phyloP scores from a whole-genome alignment of 1,140 invertebrate genomes.

The Lasaia peninsularis region DNA sequence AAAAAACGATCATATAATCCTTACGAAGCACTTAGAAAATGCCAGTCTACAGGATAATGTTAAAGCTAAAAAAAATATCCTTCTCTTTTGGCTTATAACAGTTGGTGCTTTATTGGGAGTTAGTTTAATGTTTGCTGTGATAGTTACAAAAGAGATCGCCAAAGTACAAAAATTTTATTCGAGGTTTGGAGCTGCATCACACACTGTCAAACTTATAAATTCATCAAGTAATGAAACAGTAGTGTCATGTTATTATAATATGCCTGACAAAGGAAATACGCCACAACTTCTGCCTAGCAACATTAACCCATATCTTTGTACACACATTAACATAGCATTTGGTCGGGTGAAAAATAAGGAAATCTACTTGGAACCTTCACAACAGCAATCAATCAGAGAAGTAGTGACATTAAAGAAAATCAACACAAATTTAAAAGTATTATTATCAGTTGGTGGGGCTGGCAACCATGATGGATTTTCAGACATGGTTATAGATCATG shows the following conservation, averaged over 20 bases:
- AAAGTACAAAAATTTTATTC: background rate
- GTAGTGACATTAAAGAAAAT: constrained; percentile 79
- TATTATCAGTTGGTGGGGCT: constrained; percentile 87
- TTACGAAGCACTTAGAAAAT: background rate
- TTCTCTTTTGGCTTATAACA: background rate
- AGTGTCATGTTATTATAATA: constrained; percentile 83
- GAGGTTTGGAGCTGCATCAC: background rate
- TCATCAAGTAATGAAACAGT: constrained; percentile 25
- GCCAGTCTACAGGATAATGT: background rate
- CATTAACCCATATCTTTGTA: constrained; percentile 85
- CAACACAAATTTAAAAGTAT: constrained; percentile 85
- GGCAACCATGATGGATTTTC: constrained; percentile 81
- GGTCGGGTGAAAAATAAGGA: constrained; percentile 81
- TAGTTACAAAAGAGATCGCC: background rate
- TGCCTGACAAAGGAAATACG: constrained; percentile 48
- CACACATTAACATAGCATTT: constrained; percentile 89
- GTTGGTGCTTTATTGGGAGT: background rate
- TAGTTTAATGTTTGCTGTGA: background rate
- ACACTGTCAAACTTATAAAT: background rate
- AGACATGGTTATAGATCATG: constrained; percentile 83
- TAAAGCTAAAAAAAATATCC: background rate
- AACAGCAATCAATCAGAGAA: constrained; percentile 72
- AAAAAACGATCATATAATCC: too few species aligned
- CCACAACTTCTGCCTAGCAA: constrained; percentile 74
- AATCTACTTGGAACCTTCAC: constrained; percentile 68